Conservation (phyloP, 2,113 vertebrate species). For the Melanocharis versteri region DNA sequence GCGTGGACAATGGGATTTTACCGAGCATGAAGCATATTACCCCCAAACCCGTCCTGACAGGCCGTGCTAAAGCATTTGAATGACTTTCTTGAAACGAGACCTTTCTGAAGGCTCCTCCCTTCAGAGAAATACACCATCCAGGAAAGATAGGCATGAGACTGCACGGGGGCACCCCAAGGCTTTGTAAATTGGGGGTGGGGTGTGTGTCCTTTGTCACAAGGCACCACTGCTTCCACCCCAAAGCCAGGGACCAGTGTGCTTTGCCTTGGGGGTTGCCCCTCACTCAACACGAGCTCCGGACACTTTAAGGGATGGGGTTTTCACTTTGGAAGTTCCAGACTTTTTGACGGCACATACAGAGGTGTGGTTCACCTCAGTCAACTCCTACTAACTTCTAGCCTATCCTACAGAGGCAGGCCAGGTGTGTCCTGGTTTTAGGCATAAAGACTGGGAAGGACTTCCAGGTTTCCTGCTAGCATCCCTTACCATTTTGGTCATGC, state of each 20-base stretch:
- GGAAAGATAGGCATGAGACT: conserved; percentile 20
- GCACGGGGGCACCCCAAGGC: background rate
- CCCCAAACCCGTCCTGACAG: conserved; percentile 43
- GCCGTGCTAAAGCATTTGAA: conserved; percentile 40
- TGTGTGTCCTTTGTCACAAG: background rate
- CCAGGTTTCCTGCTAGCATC: background rate
- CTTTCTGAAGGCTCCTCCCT: background rate
- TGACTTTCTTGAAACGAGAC: conserved; percentile 45
- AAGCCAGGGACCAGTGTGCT: background rate
- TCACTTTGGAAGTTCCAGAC: background rate
- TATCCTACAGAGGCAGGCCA: no score
- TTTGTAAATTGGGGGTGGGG: background rate
- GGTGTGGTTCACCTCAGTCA: background rate
- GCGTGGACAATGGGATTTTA: conserved; percentile 58
- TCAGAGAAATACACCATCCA: background rate
- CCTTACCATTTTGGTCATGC: background rate
- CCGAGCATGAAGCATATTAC: conserved; percentile 28
- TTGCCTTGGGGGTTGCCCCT: background rate
- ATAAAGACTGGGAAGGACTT: background rate
- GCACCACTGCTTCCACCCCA: background rate
- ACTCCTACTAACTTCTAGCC: background rate
- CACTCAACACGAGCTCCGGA: background rate
- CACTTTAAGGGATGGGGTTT: background rate
- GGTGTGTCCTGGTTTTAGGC: background rate
- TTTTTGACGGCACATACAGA: accelerated